A percentile compares a stretch with the other conserved stretches of the same genome.
Evolutionary conservation across 2,888 invertebrate species (phyloP).

Genomic region (Crocallis elinguaria): DNA sequence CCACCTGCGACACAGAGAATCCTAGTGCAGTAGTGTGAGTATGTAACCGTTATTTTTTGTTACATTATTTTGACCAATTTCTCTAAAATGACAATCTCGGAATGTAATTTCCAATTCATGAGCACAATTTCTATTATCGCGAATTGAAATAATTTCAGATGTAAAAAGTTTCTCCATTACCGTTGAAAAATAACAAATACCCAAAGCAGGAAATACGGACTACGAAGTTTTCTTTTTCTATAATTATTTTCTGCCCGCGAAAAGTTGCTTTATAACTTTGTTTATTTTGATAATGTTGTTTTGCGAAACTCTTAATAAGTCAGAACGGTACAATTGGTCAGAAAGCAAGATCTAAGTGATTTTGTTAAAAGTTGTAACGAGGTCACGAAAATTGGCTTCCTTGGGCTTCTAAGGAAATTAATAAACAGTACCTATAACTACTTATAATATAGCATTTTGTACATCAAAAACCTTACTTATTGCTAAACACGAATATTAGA

Average conservation of each 20-base stretch:
- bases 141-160: background rate
- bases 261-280: conserved; percentile 13
- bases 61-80: too few relatives aligned
- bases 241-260: conserved; percentile 18
- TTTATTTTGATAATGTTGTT: conserved; percentile 21
- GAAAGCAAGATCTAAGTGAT: conserved; percentile 6
- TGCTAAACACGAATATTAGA: too few relatives aligned
- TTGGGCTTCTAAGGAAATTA: background rate
- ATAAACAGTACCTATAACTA: background rate
- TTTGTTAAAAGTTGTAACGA: conserved; percentile 18
- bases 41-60: too few relatives aligned
- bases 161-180: conserved; percentile 18
- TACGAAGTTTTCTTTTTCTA: conserved; percentile 10
- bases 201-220: conserved; percentile 7
- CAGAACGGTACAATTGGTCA: conserved; percentile 8
- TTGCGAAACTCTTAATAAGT: conserved; percentile 4
- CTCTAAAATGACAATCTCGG: too few relatives aligned
- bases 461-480: too few relatives aligned
- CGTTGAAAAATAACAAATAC: conserved; percentile 3
- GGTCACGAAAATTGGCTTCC: conserved; percentile 9
- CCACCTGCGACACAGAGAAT: too few relatives aligned
- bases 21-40: too few relatives aligned
- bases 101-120: too few relatives aligned
- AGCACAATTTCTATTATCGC: background rate
- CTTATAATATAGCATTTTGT: too few relatives aligned